A percentile compares a stretch with the other conserved stretches of the same genome.
Evolutionary conservation across 2,888 invertebrate species (phyloP).

Genomic region (Panzeria rudis): DNA sequence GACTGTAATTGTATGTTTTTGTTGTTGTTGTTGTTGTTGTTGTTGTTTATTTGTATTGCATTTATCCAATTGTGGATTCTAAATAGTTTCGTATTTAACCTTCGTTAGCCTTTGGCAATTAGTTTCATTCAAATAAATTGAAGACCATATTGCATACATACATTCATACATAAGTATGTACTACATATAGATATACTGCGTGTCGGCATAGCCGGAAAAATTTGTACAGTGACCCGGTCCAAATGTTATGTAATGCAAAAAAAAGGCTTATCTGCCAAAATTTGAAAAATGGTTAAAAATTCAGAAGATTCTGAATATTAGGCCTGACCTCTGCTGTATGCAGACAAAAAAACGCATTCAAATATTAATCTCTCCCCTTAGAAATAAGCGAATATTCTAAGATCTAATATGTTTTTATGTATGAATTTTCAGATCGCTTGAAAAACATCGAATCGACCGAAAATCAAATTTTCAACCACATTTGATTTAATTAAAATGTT

Average conservation of each 20-base stretch:
- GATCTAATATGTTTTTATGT: too few species aligned
- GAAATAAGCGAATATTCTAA: too few species aligned
- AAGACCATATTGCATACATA: conserved; percentile 3
- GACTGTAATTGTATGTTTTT: background rate
- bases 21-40: background rate
- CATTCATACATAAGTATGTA: background rate
- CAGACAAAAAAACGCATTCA: too few species aligned
- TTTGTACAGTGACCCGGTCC: background rate
- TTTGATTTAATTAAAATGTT: too few species aligned
- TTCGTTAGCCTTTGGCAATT: conserved; percentile 81
- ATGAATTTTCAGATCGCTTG: too few species aligned
- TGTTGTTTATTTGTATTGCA: conserved; percentile 41
- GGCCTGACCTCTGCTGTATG: too few species aligned
- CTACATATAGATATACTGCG: too few species aligned
- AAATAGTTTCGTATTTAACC: conserved; percentile 82
- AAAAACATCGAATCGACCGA: too few species aligned
- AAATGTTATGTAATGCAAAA: background rate
- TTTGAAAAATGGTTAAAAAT: background rate
- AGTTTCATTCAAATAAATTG: conserved; percentile 70
- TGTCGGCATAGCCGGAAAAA: background rate
- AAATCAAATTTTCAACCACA: too few species aligned
- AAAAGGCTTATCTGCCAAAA: background rate
- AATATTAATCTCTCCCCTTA: too few species aligned
- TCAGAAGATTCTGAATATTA: too few species aligned
- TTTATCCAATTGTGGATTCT: conserved; percentile 71